Evolutionary conservation across 2,113 vertebrate genomes (phyloP).

Genomic region (Candoia aspera): DNA sequence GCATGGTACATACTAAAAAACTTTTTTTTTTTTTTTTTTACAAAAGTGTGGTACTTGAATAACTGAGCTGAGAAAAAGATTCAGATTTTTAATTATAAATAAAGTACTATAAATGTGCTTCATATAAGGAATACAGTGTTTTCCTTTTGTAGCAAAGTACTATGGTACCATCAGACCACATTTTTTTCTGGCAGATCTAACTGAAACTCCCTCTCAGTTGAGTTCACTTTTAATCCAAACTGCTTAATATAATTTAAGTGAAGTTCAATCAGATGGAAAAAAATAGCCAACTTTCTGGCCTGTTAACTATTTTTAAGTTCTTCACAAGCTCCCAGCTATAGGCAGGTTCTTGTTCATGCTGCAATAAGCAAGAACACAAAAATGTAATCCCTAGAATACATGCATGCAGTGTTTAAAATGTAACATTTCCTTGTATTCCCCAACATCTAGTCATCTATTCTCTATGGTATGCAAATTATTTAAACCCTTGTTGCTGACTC

Average conservation of each 20-base stretch:
- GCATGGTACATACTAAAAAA: slow-evolving; percentile 76
- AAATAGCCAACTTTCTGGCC: slow-evolving; percentile 46
- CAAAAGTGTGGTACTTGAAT: slow-evolving; percentile 69
- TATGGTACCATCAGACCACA: slow-evolving; percentile 75
- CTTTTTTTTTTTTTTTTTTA: slow-evolving; percentile 44
- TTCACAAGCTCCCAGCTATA: slow-evolving; percentile 16
- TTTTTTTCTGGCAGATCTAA: slow-evolving; percentile 60
- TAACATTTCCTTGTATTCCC: slow-evolving; percentile 48
- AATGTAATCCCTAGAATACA: slow-evolving; percentile 15
- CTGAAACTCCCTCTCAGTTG: slow-evolving; percentile 37
- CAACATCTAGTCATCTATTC: slow-evolving; percentile 42
- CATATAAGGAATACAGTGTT: slow-evolving; percentile 80
- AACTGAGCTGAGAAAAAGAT: slow-evolving; percentile 76
- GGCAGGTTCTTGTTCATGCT: slow-evolving; percentile 29
- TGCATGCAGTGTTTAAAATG: background rate
- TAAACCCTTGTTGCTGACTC: slow-evolving; percentile 44
- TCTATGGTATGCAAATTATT: slow-evolving; percentile 38
- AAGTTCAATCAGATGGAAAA: slow-evolving; percentile 43
- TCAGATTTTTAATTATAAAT: slow-evolving; percentile 82
- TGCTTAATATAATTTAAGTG: slow-evolving; percentile 45
- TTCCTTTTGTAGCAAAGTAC: slow-evolving; percentile 74
- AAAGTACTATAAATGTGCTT: slow-evolving; percentile 76
- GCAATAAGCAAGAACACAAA: slow-evolving; percentile 30
- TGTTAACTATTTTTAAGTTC: slow-evolving; percentile 36
- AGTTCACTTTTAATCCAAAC: slow-evolving; percentile 66